Evolutionary conservation across 2,888 invertebrate genomes (phyloP).

Genomic region (Euphydryas editha): DNA sequence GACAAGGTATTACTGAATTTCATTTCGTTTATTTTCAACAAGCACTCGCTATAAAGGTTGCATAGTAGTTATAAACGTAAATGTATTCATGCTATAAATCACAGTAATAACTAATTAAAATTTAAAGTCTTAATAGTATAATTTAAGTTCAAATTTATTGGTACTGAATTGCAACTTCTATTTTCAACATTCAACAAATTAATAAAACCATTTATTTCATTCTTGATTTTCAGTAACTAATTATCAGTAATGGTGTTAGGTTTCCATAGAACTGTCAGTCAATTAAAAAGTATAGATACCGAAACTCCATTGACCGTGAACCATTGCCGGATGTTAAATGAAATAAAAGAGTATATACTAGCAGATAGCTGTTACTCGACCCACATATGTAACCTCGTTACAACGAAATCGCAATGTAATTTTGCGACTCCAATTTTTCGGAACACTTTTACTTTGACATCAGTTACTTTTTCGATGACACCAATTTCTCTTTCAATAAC

Average conservation of each 20-base stretch:
- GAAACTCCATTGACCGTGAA: slow-evolving; percentile 64
- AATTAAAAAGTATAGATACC: slow-evolving; percentile 43
- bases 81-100: slow-evolving; percentile 23
- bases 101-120: slow-evolving; percentile 19
- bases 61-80: slow-evolving; percentile 27
- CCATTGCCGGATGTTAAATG: slow-evolving; percentile 62
- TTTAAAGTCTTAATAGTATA: slow-evolving; percentile 2
- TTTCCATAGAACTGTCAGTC: slow-evolving; percentile 4
- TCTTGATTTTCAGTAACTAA: background rate
- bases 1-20: slow-evolving; percentile 44
- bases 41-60: slow-evolving; percentile 26
- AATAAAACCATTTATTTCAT: background rate
- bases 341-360: slow-evolving; percentile 67
- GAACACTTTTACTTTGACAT: slow-evolving; percentile 82
- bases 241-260: background rate
- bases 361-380: slow-evolving; percentile 80
- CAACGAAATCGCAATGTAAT: slow-evolving; percentile 82
- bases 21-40: slow-evolving; percentile 36
- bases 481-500: slow-evolving; percentile 80
- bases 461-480: slow-evolving; percentile 73
- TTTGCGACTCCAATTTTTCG: slow-evolving; percentile 80
- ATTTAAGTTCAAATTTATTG: background rate
- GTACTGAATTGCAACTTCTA: background rate
- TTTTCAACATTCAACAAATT: background rate
- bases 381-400: slow-evolving; percentile 78